phyloP scores from a whole-genome alignment of 2,113 vertebrate species.

The Scatophagus argus region DNA sequence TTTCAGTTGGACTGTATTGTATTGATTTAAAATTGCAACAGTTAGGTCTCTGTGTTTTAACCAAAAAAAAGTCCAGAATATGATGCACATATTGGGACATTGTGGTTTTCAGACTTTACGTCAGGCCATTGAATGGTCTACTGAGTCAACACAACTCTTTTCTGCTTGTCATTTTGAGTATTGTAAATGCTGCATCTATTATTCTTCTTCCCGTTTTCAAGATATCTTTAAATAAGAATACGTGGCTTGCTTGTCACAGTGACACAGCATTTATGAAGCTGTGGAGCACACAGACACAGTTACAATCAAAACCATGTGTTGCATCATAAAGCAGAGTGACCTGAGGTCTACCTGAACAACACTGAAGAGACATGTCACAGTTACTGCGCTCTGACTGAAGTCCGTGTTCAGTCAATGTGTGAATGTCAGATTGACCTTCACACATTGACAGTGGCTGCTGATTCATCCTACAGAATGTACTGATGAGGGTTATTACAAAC shows the following conservation, averaged over 20 bases:
- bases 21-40: not conserved
- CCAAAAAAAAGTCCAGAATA: not conserved
- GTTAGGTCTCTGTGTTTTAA: not conserved
- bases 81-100: not conserved
- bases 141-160: not conserved
- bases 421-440: not conserved
- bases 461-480: not conserved
- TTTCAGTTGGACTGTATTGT: not conserved
- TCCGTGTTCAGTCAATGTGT: not conserved
- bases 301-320: slow-evolving; percentile 32
- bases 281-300: not conserved
- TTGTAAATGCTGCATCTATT: not conserved
- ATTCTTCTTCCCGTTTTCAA: not conserved
- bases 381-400: not conserved
- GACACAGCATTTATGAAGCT: slow-evolving; percentile 38
- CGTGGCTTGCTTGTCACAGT: slow-evolving; percentile 3
- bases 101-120: not conserved
- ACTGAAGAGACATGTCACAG: not conserved
- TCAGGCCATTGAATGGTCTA: not conserved
- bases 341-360: not conserved
- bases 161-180: not conserved
- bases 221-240: not conserved
- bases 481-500: not conserved
- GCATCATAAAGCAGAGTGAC: slow-evolving; percentile 25
- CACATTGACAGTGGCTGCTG: not conserved